Base-by-base conservation (phyloP, 1,140 invertebrate species). In the Drosophila pseudoobscura region DNA sequence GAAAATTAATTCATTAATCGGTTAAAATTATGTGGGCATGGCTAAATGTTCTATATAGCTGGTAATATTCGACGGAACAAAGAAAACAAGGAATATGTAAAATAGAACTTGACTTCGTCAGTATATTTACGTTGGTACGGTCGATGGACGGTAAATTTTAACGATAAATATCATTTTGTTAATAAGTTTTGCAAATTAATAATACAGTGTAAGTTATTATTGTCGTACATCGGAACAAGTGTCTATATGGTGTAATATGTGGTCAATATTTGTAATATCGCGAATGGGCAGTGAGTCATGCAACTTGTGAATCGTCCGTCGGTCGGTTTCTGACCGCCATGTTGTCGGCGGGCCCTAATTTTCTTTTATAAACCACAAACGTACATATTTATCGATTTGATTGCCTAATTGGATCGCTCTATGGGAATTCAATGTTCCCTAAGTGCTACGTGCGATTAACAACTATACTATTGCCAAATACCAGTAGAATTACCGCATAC, bases 381-480 rank as follows among this genome's bases (percentile, higher is more conserved):
- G 70, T 69, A 65, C 62, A 60, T 47, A 52, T 58, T 46, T 84
- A 84, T 83, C 52, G 70, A 78, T 84, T 57, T 50, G 47, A 51
- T 56, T 43, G 43, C 29, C 66, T 51, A 51, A 71, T 47, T 75
- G 35, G 59, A 62, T 68, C 17, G 49, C 71, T 50, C 57, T n/a
- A 7, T 22, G 55, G 55, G 45, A 54, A 41, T 46, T 15, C 45
- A 47, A 55, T 31, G 62, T 59, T 62, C 49, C 11, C 46, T 15
- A 47, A 51, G 65, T 24, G 24, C 2, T 43, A 43, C 22, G 26
- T 55, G 61, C 39, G 69, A 69, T 13, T 39, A 39, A 39, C 3
- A 39, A 13, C 35, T 13, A 62, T 62, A 13, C 35, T 39, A 62
- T 62, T 73, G 69, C 51, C 45, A 54, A 73, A 73, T 43, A 44